phyloP scores from a whole-genome alignment of 2,888 invertebrate species.

The Tricholauxania praeusta region DNA sequence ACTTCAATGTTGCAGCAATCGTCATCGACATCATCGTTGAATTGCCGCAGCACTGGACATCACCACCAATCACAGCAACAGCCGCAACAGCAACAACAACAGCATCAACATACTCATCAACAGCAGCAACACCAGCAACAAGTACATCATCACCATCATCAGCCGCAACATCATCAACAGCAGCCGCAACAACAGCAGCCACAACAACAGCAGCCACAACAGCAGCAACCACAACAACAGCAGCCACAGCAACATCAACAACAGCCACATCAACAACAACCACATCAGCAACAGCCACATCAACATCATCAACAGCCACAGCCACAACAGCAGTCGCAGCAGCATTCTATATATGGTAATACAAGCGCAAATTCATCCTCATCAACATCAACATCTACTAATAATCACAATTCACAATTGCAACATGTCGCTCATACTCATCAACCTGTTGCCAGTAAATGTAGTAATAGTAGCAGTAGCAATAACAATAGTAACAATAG shows the following conservation, averaged over 20 bases:
- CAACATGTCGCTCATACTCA: constrained; percentile 40
- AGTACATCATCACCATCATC: constrained; percentile 68
- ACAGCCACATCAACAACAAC: constrained; percentile 45
- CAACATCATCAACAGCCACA: constrained; percentile 48
- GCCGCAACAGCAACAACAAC: constrained; percentile 53
- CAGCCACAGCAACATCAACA: constrained; percentile 68
- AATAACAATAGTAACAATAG: constrained; percentile 44
- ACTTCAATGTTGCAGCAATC: constrained; percentile 61
- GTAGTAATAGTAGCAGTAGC: constrained; percentile 47
- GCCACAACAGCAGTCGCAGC: constrained; percentile 46
- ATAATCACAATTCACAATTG: constrained; percentile 44
- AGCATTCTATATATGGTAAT: constrained; percentile 46
- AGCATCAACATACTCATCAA: constrained; percentile 45
- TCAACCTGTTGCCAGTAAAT: constrained; percentile 44
- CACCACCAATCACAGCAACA: constrained; percentile 49
- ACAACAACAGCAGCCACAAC: constrained; percentile 46
- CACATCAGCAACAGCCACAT: constrained; percentile 46
- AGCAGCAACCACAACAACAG: constrained; percentile 69
- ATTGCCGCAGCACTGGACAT: constrained; percentile 54
- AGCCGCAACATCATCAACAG: constrained; percentile 51
- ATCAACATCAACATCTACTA: constrained; percentile 41
- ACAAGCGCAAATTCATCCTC: constrained; percentile 38
- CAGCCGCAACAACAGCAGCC: constrained; percentile 47
- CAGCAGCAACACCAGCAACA: constrained; percentile 68
- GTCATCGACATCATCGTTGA: constrained; percentile 54